Evolutionary conservation across 2,888 invertebrate genomes (phyloP).

Genomic region (Xestobium rufovillosum): DNA sequence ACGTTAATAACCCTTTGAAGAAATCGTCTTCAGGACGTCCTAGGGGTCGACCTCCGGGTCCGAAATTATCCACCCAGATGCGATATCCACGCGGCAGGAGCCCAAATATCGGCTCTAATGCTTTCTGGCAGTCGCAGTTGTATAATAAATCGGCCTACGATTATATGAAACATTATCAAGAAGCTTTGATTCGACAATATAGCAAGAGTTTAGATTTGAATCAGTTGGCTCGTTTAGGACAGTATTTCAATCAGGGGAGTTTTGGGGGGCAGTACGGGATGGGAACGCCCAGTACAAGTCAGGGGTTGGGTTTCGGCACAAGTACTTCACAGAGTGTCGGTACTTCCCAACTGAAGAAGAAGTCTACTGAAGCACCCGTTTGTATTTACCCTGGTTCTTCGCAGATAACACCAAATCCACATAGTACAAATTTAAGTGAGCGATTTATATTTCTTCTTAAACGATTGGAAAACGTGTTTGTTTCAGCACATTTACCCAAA

Average conservation of each 20-base stretch:
- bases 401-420: too few relatives aligned
- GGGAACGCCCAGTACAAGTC: too few relatives aligned
- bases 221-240: conserved; percentile 31
- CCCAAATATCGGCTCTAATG: conserved; percentile 24
- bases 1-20: conserved; percentile 25
- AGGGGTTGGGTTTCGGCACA: too few relatives aligned
- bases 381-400: too few relatives aligned
- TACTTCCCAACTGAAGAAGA: too few relatives aligned
- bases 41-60: conserved; percentile 47
- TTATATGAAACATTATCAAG: conserved; percentile 42
- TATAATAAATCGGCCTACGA: conserved; percentile 31
- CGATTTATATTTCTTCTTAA: too few relatives aligned
- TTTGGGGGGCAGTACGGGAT: too few relatives aligned
- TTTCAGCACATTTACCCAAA: too few relatives aligned
- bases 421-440: too few relatives aligned
- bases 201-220: conserved; percentile 33
- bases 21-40: conserved; percentile 42
- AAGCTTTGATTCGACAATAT: conserved; percentile 41
- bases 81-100: conserved; percentile 32
- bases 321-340: too few relatives aligned
- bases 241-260: conserved; percentile 29
- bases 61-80: conserved; percentile 32
- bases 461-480: too few relatives aligned
- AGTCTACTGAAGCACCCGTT: too few relatives aligned
- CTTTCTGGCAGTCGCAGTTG: conserved; percentile 30